These are phyloP conservation scores for Chironomus tentans DNA, from an alignment of 2,888 invertebrate species.

Conservation along the genomic window DNA sequence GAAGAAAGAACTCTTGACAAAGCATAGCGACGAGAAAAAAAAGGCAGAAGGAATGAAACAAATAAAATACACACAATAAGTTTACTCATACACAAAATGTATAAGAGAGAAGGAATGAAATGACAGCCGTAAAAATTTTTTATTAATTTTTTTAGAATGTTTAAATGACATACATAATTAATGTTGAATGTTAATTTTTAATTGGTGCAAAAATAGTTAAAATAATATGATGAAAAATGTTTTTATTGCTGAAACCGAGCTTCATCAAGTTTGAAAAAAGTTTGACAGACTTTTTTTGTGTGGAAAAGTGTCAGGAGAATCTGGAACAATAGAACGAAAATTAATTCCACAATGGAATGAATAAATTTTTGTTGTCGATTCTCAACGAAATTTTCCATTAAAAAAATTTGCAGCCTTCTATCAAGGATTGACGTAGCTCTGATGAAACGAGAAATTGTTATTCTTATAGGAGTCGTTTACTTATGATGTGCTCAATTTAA, in stretches of 20 bases:
- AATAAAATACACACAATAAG: neutral
- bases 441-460: too few relatives aligned
- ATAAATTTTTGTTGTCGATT: neutral
- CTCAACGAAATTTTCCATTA: too few relatives aligned
- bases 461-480: too few relatives aligned
- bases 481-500: too few relatives aligned
- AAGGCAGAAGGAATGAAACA: neutral
- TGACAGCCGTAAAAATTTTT: neutral
- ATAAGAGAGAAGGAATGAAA: neutral
- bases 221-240: neutral
- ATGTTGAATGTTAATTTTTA: slow-evolving; percentile 17
- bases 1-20: neutral
- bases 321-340: neutral
- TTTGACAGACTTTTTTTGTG: neutral
- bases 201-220: neutral
- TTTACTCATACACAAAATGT: neutral
- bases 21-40: neutral
- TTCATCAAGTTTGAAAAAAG: neutral
- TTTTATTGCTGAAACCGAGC: neutral
- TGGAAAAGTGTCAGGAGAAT: neutral
- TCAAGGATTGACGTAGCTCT: too few relatives aligned
- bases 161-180: slow-evolving; percentile 10
- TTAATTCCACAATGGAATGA: neutral
- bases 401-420: too few relatives aligned
- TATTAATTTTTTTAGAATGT: neutral